Evolutionary conservation across 1,140 invertebrate genomes (phyloP).

Genomic region (Pantala flavescens): DNA sequence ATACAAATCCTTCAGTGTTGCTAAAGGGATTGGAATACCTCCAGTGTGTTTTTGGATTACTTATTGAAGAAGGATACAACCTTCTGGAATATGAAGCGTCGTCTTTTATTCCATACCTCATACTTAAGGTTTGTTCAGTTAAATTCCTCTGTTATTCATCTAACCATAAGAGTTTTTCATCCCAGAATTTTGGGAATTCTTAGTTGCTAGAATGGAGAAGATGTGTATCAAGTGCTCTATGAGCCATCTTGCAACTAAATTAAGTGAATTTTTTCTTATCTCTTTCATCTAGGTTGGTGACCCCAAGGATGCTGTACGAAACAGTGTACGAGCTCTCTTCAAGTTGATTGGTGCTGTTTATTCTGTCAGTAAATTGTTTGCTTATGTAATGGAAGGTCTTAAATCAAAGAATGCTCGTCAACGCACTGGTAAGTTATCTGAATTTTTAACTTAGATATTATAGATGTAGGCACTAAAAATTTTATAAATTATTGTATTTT

Average conservation of each 20-base stretch:
- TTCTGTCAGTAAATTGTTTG: constrained; percentile 81
- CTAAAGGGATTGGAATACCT: constrained; percentile 91
- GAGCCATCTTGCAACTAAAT: no score
- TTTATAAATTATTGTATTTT: no score
- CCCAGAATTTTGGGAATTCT: no score
- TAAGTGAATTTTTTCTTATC: no score
- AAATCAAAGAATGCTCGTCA: constrained; percentile 95
- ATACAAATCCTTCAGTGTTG: constrained; percentile 95
- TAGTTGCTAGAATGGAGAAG: no score
- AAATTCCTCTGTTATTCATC: no score
- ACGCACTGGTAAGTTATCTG: constrained; percentile 54
- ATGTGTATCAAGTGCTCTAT: no score
- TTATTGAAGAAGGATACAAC: constrained; percentile 70
- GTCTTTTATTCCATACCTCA: constrained; percentile 88
- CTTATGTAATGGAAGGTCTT: constrained; percentile 84
- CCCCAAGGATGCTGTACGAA: constrained; percentile 87
- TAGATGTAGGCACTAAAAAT: no score
- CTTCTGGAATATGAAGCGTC: constrained; percentile 84
- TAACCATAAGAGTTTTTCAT: no score
- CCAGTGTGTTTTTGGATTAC: constrained; percentile 63
- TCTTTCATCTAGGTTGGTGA: constrained; percentile 67
- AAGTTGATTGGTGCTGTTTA: constrained; percentile 78
- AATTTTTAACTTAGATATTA: background rate
- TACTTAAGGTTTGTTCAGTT: constrained; percentile 59
- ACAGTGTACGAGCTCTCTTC: constrained; percentile 75